phyloP scores from a whole-genome alignment of 2,888 invertebrate genomes.

The Helicoverpa assulta region DNA sequence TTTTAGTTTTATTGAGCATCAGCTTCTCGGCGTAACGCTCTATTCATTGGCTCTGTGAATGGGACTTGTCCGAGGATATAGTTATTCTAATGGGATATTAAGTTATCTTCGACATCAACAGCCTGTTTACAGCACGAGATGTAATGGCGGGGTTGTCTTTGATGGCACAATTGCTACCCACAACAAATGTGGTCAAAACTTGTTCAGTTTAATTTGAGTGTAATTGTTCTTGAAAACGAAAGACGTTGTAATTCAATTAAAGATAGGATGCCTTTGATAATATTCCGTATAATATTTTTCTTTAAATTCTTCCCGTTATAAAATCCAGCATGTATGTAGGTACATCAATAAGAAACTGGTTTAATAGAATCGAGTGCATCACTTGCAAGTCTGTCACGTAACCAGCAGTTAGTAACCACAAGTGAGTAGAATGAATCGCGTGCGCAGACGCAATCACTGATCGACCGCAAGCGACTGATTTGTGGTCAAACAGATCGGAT shows the following conservation, averaged over 20 bases:
- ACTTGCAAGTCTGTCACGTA: background rate
- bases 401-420: constrained; percentile 23
- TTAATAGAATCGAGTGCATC: background rate
- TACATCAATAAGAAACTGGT: background rate
- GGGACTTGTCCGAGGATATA: background rate
- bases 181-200: background rate
- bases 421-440: constrained; percentile 19
- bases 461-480: constrained; percentile 20
- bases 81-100: background rate
- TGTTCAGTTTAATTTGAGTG: background rate
- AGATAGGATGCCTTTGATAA: too few species aligned
- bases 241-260: too few species aligned
- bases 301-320: too few species aligned
- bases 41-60: constrained; percentile 15
- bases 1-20: constrained; percentile 38
- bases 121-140: background rate
- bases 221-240: too few species aligned
- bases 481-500: constrained; percentile 23
- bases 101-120: background rate
- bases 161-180: background rate
- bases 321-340: too few species aligned
- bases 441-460: constrained; percentile 3
- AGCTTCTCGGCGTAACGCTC: constrained; percentile 16
- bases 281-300: too few species aligned
- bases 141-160: background rate